Percentiles rank a stretch among this genome's conserved stretches.
phyloP scores from a whole-genome alignment of 53 echinoderm and acorn worm genomes.

The Holothuria scabra region DNA sequence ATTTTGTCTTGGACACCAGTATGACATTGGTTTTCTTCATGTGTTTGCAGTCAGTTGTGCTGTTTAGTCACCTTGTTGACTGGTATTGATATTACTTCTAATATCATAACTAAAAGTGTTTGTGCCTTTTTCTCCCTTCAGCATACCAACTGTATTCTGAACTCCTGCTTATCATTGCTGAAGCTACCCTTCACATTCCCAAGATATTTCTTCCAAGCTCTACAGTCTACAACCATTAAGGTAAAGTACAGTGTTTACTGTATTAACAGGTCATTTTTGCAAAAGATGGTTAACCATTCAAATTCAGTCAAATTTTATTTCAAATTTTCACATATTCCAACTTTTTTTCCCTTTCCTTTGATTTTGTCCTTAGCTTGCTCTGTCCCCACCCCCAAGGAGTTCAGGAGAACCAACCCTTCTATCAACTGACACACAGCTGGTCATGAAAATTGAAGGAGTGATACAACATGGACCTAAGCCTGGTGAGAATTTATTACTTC shows the following conservation, averaged over 20 bases:
- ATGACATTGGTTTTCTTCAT: too few relatives aligned
- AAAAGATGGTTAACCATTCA: not conserved
- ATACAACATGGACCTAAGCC: constrained; percentile 96
- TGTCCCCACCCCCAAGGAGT: constrained; percentile 80
- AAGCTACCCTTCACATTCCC: constrained; percentile 89
- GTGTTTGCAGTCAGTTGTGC: too few relatives aligned
- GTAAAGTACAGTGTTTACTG: constrained; percentile 47
- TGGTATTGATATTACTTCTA: too few relatives aligned
- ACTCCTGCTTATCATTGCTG: constrained; percentile 78
- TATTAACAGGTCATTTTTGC: not conserved
- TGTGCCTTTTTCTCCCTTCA: constrained; percentile 25
- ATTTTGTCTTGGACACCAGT: too few relatives aligned
- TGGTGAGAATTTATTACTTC: constrained; percentile 52
- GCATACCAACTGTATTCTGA: constrained; percentile 89
- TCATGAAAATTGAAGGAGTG: constrained; percentile 94
- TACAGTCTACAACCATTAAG: constrained; percentile 98
- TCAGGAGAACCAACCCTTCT: constrained; percentile 84
- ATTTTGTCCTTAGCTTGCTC: constrained; percentile 69
- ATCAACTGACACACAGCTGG: constrained; percentile 83
- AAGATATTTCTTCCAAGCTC: constrained; percentile 94
- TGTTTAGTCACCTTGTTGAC: too few relatives aligned
- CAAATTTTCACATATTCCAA: not conserved
- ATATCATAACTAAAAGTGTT: too few relatives aligned
- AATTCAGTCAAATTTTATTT: not conserved
- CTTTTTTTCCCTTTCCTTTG: not conserved